phyloP scores from a whole-genome alignment of 2,113 vertebrate species.

The Malaclemys terrapin region DNA sequence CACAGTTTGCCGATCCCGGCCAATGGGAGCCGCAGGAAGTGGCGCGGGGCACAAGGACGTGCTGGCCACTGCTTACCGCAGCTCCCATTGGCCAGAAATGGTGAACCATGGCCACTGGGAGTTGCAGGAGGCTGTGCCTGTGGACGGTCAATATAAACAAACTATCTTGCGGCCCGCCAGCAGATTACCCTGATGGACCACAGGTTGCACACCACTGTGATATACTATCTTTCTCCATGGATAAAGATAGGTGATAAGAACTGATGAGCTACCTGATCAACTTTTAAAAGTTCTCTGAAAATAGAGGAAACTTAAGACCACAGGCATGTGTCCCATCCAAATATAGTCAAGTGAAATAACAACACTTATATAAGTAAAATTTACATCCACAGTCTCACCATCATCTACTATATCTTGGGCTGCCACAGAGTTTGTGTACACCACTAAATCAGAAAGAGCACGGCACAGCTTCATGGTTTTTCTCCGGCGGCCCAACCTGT shows the following conservation, averaged over 20 bases:
- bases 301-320: neutral
- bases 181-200: too few relatives aligned
- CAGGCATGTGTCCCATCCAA: neutral
- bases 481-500: constrained; percentile 87
- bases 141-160: too few relatives aligned
- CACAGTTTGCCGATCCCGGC: too few relatives aligned
- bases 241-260: neutral
- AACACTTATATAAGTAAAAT: rapidly evolving
- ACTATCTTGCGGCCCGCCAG: too few relatives aligned
- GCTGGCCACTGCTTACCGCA: too few relatives aligned
- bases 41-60: too few relatives aligned
- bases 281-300: neutral
- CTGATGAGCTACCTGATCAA: neutral
- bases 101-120: too few relatives aligned
- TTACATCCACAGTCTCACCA: constrained; percentile 76
- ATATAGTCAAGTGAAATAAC: neutral
- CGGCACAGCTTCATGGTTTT: constrained; percentile 97
- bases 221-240: neutral
- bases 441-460: constrained; percentile 94
- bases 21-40: too few relatives aligned
- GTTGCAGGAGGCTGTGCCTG: too few relatives aligned
- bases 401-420: constrained; percentile 94
- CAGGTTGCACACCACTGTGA: neutral
- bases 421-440: constrained; percentile 94
- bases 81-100: too few relatives aligned